These are phyloP conservation scores for Tipula helvola DNA, from an alignment of 2,888 invertebrate genomes.

Conservation along the genomic window DNA sequence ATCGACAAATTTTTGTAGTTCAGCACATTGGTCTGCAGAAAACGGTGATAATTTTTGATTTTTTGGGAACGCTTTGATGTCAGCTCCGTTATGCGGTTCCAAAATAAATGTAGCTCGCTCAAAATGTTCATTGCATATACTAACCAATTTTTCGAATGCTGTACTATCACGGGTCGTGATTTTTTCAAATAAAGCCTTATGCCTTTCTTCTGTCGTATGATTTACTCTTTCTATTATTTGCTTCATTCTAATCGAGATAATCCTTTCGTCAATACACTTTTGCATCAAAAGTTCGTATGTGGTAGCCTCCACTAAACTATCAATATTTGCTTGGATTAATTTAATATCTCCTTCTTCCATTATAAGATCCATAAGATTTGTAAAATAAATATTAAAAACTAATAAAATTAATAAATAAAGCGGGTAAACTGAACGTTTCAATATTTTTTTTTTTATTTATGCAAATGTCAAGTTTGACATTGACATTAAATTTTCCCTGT, in stretches of 20 bases:
- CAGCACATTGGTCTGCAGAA: background rate
- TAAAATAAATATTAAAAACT: no score
- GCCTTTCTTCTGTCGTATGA: background rate
- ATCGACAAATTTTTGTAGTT: background rate
- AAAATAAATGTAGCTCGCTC: background rate
- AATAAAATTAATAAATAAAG: no score
- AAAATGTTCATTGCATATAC: background rate
- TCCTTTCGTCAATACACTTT: background rate
- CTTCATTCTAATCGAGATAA: background rate
- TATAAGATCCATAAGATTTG: background rate
- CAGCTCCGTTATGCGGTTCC: background rate
- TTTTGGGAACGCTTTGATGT: background rate
- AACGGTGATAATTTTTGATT: background rate
- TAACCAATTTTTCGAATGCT: background rate
- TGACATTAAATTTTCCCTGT: no score
- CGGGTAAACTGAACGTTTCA: no score
- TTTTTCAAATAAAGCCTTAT: background rate
- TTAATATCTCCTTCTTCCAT: background rate
- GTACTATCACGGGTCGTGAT: background rate
- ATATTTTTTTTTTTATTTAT: no score
- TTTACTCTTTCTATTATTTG: background rate
- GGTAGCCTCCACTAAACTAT: background rate
- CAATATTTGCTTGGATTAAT: background rate
- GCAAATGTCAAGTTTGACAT: no score
- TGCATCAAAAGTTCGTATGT: background rate